Percentiles rank a stretch among this genome's conserved stretches.
These are phyloP conservation scores for Drosophila austrosaltans DNA, from an alignment of 2,888 invertebrate species.

Conservation along the genomic window DNA sequence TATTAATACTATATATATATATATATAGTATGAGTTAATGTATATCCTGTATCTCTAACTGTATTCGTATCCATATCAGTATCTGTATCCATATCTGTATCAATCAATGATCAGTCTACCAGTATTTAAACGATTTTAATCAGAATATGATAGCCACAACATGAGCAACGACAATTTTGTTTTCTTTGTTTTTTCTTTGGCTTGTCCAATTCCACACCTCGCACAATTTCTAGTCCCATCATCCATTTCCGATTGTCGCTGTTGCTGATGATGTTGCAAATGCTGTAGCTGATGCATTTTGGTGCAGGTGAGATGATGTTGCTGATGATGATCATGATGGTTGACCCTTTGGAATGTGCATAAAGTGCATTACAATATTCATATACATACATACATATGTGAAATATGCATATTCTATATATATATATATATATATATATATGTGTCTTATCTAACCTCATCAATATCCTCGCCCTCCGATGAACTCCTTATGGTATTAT, in stretches of 20 bases:
- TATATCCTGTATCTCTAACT: no score
- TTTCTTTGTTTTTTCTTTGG: neutral
- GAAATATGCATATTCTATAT: constrained; percentile 17
- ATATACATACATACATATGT: neutral
- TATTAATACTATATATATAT: constrained; percentile 4
- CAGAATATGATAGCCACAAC: constrained; percentile 3
- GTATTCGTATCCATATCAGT: no score
- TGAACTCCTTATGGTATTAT: constrained; percentile 88
- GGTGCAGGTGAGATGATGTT: neutral
- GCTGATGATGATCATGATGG: constrained; percentile 23
- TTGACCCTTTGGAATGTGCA: constrained; percentile 28
- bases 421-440: constrained; percentile 39
- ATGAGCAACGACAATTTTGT: constrained; percentile 1
- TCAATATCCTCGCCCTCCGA: constrained; percentile 84
- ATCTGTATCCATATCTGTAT: constrained; percentile 7
- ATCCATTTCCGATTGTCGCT: constrained; percentile 28
- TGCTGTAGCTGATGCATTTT: neutral
- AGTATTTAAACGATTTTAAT: constrained; percentile 5
- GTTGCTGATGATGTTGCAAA: constrained; percentile 26
- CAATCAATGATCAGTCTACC: constrained; percentile 12
- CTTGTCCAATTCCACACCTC: neutral
- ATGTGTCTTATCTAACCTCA: constrained; percentile 83
- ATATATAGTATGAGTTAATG: neutral
- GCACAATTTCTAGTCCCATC: neutral
- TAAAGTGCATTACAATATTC: constrained; percentile 34